phyloP scores from a whole-genome alignment of 35 echinoderm and acorn worm genomes.

The Heliocidaris erythrogramma region DNA sequence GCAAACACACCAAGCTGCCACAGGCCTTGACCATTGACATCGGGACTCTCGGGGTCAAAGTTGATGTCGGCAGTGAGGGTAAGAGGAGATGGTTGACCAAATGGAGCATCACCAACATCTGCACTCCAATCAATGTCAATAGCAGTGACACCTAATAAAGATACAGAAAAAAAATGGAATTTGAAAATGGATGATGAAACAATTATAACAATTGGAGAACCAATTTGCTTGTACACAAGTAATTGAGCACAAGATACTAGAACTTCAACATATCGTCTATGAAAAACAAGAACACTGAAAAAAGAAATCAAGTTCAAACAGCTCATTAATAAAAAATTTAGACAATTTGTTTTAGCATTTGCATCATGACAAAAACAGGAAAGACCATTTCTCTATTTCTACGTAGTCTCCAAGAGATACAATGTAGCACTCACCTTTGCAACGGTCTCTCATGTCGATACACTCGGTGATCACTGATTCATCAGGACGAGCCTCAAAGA shows the following conservation, averaged over 20 bases:
- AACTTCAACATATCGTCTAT: too few relatives aligned
- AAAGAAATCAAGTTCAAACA: slow-evolving; percentile 6
- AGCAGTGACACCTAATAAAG: not conserved
- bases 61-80: slow-evolving; percentile 68
- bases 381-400: not conserved
- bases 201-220: not conserved
- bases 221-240: not conserved
- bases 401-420: not conserved
- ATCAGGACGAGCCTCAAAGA: slow-evolving; percentile 63
- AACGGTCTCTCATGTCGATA: slow-evolving; percentile 45
- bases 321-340: slow-evolving; percentile 22
- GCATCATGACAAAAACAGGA: not conserved
- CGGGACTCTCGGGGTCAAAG: slow-evolving; percentile 62
- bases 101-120: slow-evolving; percentile 36
- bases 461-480: slow-evolving; percentile 58
- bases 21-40: slow-evolving; percentile 62
- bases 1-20: slow-evolving; percentile 87
- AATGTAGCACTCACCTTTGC: slow-evolving; percentile 38
- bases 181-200: not conserved
- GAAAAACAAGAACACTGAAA: slow-evolving; percentile 4
- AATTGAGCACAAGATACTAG: not conserved
- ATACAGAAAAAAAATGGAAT: not conserved
- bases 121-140: slow-evolving; percentile 42
- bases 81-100: slow-evolving; percentile 59
- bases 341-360: not conserved